Evolutionary conservation across 2,797 vertebrate genomes (phyloP), one percentile per base, ranked within the genome.

Genomic region (Buphagus erythrorhynchus): DNA sequence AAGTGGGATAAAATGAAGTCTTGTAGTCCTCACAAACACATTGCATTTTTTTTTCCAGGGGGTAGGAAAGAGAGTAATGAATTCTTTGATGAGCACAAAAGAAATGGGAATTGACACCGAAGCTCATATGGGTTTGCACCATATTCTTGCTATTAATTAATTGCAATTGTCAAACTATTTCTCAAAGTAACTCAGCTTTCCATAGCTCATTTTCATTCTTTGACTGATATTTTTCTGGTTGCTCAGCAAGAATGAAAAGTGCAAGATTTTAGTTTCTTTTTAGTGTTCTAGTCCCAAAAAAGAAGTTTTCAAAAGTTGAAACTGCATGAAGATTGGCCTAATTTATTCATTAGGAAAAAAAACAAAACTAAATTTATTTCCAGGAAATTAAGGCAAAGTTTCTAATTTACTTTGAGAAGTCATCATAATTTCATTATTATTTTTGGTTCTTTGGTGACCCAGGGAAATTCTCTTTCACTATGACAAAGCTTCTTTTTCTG

Each of bases 401-500:
- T 78, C 48, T 86, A 80, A 95, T 95, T 96, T 86, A 74, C 66
- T 91, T 93, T 42, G 68, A 86, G 63, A 94, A 94, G 86, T 73
- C 79, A 67, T 91, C 69, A 72, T 93, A 0, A 40, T 90, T 95
- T 97, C 83, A 81, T 75, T 45, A 73, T 74, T 94, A 54, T 77
- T 91, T 95, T 86, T 84, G 91, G 62, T 93, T 82, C 76, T 95
- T 95, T 69, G 69, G 87, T 94, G 90, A 93, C 69, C 85, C 31
- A 79, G 25, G 22, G 40, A 95, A 96, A 92, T 35, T 82, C 57
- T 94, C n/a, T 89, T 93, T 87, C 48, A 28, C 63, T 65, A 91
- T 90, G 90, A 90, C 79, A 92, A 93, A 94, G 38, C 66, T 93
- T 43, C 45, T 90, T 96, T 73, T 93, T 90, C 87, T 1, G 3